A percentile compares a stretch with the other conserved stretches of the same genome.
phyloP scores from a whole-genome alignment of 2,113 vertebrate genomes.

The Daubentonia madagascariensis region DNA sequence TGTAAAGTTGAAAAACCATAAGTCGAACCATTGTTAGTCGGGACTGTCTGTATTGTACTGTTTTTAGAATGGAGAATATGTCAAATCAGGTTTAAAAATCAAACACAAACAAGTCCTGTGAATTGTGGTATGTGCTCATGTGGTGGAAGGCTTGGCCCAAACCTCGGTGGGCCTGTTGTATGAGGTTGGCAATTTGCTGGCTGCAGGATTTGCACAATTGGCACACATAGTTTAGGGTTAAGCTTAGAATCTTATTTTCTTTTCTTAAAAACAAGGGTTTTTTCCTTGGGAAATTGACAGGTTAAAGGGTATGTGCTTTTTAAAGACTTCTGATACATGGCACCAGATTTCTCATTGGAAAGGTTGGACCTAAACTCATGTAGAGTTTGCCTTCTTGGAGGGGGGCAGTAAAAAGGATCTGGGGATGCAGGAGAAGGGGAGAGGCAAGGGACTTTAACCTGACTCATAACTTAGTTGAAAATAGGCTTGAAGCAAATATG shows the following conservation, averaged over 20 bases:
- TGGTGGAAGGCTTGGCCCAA: not conserved
- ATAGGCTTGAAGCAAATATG: not conserved
- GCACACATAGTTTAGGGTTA: not conserved
- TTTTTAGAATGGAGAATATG: not conserved
- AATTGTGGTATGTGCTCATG: accelerated
- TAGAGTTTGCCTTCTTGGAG: not conserved
- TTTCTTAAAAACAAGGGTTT: not conserved
- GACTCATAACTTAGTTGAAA: not conserved
- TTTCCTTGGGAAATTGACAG: not conserved
- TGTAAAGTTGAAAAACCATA: not conserved
- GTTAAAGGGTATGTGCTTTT: not conserved
- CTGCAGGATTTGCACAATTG: too few species aligned
- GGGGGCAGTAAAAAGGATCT: not conserved
- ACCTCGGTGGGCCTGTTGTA: accelerated
- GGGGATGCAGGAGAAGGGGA: not conserved
- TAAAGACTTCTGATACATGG: not conserved
- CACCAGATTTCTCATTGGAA: not conserved
- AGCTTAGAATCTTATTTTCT: not conserved
- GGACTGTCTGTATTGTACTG: not conserved
- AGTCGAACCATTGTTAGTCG: not conserved
- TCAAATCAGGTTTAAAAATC: not conserved
- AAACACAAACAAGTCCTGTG: not conserved
- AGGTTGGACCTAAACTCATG: not conserved
- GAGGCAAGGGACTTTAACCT: too few species aligned
- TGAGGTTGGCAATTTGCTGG: accelerated